These are phyloP conservation scores for Conops quadrifasciatus DNA, from an alignment of 2,888 invertebrate genomes.

Conservation along the genomic window DNA sequence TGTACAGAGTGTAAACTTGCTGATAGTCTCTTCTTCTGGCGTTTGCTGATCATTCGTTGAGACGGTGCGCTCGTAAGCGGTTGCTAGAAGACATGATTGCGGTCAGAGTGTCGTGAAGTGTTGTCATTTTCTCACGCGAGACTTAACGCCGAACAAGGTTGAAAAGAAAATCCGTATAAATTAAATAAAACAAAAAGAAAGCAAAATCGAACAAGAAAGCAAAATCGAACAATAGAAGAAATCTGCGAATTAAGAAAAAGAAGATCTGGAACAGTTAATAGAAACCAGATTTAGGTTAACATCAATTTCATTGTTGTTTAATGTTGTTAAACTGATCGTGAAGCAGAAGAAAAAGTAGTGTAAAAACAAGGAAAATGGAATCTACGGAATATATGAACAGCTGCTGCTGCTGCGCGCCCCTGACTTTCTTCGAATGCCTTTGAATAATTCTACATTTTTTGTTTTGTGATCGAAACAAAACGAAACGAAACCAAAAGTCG, in stretches of 20 bases:
- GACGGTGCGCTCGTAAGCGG: constrained; percentile 6
- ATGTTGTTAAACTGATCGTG: neutral
- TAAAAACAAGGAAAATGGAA: constrained; percentile 3
- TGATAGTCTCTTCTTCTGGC: neutral
- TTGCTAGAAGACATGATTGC: neutral
- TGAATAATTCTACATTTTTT: constrained; percentile 4
- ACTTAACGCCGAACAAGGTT: neutral
- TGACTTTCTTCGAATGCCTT: neutral
- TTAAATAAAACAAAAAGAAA: constrained; percentile 7
- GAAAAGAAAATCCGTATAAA: constrained; percentile 13
- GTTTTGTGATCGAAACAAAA: constrained; percentile 22
- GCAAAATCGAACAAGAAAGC: neutral
- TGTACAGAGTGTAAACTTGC: neutral
- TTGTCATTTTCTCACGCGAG: neutral
- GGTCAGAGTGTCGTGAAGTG: neutral
- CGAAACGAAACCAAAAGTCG: constrained; percentile 24
- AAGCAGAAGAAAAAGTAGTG: neutral
- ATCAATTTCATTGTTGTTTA: neutral
- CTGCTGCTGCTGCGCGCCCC: neutral
- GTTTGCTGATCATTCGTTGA: constrained; percentile 16
- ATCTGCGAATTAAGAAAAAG: neutral
- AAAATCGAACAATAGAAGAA: neutral
- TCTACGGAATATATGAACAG: neutral
- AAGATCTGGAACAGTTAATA: neutral
- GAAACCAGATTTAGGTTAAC: constrained; percentile 15